These are phyloP conservation scores for Hyppa rectilinea DNA, from an alignment of 2,888 invertebrate genomes.

Conservation along the genomic window DNA sequence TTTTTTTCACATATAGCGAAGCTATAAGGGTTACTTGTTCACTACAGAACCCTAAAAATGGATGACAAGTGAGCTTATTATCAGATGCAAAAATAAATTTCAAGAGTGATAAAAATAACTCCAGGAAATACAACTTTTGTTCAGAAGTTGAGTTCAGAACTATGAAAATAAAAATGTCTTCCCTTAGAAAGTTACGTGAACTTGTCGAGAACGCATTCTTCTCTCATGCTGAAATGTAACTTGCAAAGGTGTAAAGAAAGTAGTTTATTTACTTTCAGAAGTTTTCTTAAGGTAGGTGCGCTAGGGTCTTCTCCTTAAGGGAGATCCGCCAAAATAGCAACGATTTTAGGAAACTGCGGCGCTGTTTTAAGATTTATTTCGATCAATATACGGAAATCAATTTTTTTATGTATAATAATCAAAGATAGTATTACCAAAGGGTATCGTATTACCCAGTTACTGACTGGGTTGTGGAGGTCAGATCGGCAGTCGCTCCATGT, in stretches of 20 bases:
- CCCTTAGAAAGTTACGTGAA: constrained; percentile 13
- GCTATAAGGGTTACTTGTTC: too few species aligned
- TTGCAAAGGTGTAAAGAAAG: background rate
- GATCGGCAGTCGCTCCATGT: too few species aligned
- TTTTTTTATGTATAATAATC: too few species aligned
- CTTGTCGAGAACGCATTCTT: constrained; percentile 12
- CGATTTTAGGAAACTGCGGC: background rate
- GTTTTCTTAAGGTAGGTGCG: too few species aligned
- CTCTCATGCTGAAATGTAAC: constrained; percentile 1
- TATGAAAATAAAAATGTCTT: constrained; percentile 23
- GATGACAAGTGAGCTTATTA: background rate
- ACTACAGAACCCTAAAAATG: too few species aligned
- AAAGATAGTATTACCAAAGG: too few species aligned
- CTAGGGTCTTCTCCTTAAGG: too few species aligned
- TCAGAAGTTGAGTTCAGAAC: constrained; percentile 23
- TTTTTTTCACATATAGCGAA: too few species aligned
- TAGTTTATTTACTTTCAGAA: background rate
- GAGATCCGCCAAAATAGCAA: background rate
- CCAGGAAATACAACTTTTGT: constrained; percentile 19
- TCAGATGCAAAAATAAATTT: background rate
- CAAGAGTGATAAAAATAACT: constrained; percentile 30
- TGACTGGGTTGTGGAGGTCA: too few species aligned
- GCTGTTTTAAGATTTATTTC: too few species aligned
- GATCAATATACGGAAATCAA: background rate
- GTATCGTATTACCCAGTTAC: too few species aligned